Conservation (phyloP, 2,797 vertebrate genomes). For the Danio choprae region DNA sequence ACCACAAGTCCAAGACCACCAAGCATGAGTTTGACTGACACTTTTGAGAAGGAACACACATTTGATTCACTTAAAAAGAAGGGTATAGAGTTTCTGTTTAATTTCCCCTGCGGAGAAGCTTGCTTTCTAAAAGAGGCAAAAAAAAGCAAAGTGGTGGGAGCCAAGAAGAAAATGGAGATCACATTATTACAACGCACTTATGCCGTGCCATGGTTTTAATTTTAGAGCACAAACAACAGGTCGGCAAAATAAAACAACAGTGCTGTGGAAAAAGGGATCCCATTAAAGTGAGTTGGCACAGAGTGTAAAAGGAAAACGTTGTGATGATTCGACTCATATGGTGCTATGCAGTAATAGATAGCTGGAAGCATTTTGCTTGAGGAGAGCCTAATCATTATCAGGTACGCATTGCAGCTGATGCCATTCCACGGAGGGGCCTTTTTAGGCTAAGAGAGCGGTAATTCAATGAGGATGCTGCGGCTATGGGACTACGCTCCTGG, state of each 20-base stretch:
- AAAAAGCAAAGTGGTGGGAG: not conserved
- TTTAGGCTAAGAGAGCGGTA: conserved; percentile 10
- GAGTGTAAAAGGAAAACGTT: conserved; percentile 23
- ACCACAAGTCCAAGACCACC: conserved; percentile 47
- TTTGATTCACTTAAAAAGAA: conserved; percentile 46
- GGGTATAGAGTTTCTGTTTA: conserved; percentile 50
- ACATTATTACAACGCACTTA: conserved; percentile 20
- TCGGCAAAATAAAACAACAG: conserved; percentile 47
- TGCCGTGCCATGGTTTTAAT: conserved; percentile 36
- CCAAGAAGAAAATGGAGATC: conserved; percentile 28
- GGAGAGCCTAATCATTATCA: conserved; percentile 39
- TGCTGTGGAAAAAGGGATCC: conserved; percentile 29
- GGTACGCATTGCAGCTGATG: conserved; percentile 37
- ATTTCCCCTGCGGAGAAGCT: conserved; percentile 41
- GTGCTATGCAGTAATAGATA: conserved; percentile 45
- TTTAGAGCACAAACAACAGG: conserved; percentile 41
- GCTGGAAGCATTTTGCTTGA: conserved; percentile 41
- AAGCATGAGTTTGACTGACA: conserved; percentile 40
- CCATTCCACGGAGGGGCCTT: conserved; percentile 35
- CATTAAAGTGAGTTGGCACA: conserved; percentile 42
- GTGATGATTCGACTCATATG: conserved; percentile 46
- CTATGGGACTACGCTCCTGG: conserved; percentile 20
- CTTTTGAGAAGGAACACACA: conserved; percentile 26
- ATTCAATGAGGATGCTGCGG: conserved; percentile 17
- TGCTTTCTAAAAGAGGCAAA: conserved; percentile 34